These are phyloP conservation scores for Lithophane semibrunnea DNA, from an alignment of 2,888 invertebrate genomes.

Conservation along the genomic window DNA sequence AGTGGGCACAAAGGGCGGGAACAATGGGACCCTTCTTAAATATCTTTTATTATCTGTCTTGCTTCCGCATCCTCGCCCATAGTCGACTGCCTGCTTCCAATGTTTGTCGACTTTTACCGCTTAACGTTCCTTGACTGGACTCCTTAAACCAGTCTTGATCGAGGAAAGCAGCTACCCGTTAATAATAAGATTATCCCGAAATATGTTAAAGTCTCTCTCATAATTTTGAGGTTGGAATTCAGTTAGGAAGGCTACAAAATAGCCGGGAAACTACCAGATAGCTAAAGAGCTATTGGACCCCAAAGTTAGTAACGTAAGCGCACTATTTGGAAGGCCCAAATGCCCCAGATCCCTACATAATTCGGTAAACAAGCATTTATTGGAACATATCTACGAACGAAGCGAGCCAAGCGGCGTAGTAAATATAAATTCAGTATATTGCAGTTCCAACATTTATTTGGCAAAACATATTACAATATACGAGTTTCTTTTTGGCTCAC, in stretches of 20 bases:
- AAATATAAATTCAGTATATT: slow-evolving; percentile 70
- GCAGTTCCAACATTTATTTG: slow-evolving; percentile 70
- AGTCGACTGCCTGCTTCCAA: slow-evolving; percentile 59
- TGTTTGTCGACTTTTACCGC: slow-evolving; percentile 69
- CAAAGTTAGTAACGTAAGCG: slow-evolving; percentile 69
- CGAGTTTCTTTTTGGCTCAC: slow-evolving; percentile 59
- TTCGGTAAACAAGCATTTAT: slow-evolving; percentile 67
- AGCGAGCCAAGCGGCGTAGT: slow-evolving; percentile 70
- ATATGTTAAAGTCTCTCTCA: slow-evolving; percentile 21
- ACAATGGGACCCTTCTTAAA: slow-evolving; percentile 78
- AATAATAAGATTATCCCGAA: slow-evolving; percentile 59
- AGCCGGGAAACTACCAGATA: slow-evolving; percentile 66
- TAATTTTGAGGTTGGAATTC: slow-evolving; percentile 21
- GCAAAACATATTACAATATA: slow-evolving; percentile 67
- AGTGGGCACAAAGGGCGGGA: slow-evolving; percentile 73
- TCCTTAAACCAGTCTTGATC: slow-evolving; percentile 43
- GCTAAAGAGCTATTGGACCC: slow-evolving; percentile 57
- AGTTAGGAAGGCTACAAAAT: slow-evolving; percentile 58
- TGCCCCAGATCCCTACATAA: slow-evolving; percentile 59
- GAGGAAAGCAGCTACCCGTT: slow-evolving; percentile 42
- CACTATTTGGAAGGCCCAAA: slow-evolving; percentile 63
- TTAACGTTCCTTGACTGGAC: slow-evolving; percentile 59
- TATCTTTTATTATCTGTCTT: slow-evolving; percentile 76
- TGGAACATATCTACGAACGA: slow-evolving; percentile 64
- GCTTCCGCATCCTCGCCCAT: slow-evolving; percentile 67